These are phyloP conservation scores for Mystacides longicornis DNA, from an alignment of 2,888 invertebrate genomes.

Conservation along the genomic window DNA sequence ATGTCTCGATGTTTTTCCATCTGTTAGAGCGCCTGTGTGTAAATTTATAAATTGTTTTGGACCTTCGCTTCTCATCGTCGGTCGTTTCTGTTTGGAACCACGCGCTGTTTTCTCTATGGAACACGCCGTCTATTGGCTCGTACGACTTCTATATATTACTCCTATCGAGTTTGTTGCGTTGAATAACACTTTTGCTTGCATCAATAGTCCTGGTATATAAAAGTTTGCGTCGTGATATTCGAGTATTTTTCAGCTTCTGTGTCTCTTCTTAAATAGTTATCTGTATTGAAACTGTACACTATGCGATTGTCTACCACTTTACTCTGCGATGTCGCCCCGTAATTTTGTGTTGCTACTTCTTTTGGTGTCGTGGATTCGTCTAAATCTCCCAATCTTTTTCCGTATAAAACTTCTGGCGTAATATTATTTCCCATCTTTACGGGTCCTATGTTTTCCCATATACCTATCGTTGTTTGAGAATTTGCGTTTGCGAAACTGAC, in stretches of 20 bases:
- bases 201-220: slow-evolving; percentile 5
- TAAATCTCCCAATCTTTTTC: background rate
- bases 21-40: too few species aligned
- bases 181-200: slow-evolving; percentile 8
- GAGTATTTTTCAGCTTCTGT: too few species aligned
- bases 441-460: slow-evolving; percentile 13
- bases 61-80: too few species aligned
- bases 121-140: background rate
- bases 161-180: slow-evolving; percentile 17
- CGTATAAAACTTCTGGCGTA: slow-evolving; percentile 6
- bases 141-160: slow-evolving; percentile 8
- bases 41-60: too few species aligned
- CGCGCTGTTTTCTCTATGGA: slow-evolving; percentile 6
- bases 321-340: background rate
- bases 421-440: slow-evolving; percentile 1
- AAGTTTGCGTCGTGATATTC: slow-evolving; percentile 7
- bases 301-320: background rate
- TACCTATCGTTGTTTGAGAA: slow-evolving; percentile 17
- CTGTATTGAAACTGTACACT: background rate
- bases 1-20: too few species aligned
- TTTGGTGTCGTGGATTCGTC: too few species aligned
- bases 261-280: too few species aligned
- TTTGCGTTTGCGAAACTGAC: slow-evolving; percentile 13
- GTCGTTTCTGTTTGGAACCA: background rate
- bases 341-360: background rate